Evolutionary conservation across 2,888 invertebrate genomes (phyloP).

Genomic region (Drosophila subsilvestris): DNA sequence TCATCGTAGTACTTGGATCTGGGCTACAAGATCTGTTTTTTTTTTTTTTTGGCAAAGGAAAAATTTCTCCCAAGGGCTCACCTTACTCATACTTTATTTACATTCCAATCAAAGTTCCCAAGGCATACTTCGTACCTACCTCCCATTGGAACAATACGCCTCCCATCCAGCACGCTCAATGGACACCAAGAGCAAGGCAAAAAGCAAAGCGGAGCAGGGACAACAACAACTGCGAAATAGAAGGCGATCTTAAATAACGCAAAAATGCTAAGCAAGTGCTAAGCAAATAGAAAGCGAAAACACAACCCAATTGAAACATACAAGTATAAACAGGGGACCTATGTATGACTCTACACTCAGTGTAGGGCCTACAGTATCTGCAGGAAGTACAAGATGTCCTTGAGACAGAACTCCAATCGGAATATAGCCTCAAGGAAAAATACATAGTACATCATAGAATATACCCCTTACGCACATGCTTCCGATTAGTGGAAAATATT

Average conservation of each 20-base stretch:
- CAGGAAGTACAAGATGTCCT: not conserved
- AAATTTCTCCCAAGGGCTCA: not conserved
- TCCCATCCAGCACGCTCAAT: not conserved
- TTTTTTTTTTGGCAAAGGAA: too few relatives aligned
- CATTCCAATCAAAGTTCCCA: too few relatives aligned
- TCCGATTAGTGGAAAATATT: not conserved
- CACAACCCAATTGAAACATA: slow-evolving; percentile 34
- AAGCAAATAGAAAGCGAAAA: slow-evolving; percentile 29
- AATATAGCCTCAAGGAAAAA: too few relatives aligned
- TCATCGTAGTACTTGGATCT: not conserved
- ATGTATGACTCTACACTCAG: too few relatives aligned
- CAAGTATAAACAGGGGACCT: slow-evolving; percentile 11
- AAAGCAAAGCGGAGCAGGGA: slow-evolving; percentile 17
- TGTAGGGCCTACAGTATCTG: too few relatives aligned
- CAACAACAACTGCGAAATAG: slow-evolving; percentile 30
- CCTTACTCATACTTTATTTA: too few relatives aligned
- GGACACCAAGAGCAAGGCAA: slow-evolving; percentile 2
- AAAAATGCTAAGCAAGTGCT: slow-evolving; percentile 47
- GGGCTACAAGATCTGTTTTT: too few relatives aligned
- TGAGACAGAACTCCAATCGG: not conserved
- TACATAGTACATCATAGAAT: too few relatives aligned
- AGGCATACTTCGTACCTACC: too few relatives aligned
- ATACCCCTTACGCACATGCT: not conserved
- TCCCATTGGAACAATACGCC: not conserved
- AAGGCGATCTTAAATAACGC: slow-evolving; percentile 43